Conservation (phyloP, 1,140 invertebrate species). For the Pseudobourletiella spinata region DNA sequence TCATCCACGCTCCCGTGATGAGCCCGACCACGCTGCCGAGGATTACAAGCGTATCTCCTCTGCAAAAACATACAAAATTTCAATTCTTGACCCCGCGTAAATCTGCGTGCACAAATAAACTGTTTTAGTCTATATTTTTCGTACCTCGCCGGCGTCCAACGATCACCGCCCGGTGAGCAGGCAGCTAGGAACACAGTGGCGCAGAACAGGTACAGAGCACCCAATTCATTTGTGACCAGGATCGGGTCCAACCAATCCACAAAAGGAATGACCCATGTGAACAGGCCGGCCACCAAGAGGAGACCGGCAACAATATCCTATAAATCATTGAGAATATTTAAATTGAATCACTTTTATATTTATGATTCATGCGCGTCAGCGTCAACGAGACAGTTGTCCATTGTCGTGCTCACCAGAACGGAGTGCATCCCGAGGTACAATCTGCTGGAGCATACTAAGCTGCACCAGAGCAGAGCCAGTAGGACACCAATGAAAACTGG, state of each 20-base stretch:
- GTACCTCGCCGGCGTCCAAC: constrained; percentile 74
- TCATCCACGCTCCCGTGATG: constrained; percentile 69
- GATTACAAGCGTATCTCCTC: constrained; percentile 77
- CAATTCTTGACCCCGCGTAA: no score
- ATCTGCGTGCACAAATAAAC: no score
- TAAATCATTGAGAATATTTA: no score
- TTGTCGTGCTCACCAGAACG: constrained; percentile 62
- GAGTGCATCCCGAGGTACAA: constrained; percentile 89
- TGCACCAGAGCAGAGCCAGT: constrained; percentile 53
- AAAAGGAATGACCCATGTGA: constrained; percentile 61
- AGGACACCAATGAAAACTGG: constrained; percentile 42
- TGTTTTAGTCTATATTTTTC: no score
- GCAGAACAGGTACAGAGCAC: constrained; percentile 54
- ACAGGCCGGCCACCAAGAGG: constrained; percentile 53
- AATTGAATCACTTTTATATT: no score
- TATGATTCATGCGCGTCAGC: no score
- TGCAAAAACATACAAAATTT: constrained; percentile 42
- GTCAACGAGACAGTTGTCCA: no score
- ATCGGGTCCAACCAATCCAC: constrained; percentile 63
- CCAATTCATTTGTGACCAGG: constrained; percentile 56
- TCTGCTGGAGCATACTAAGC: constrained; percentile 69
- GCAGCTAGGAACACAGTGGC: constrained; percentile 56
- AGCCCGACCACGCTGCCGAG: constrained; percentile 70
- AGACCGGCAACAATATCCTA: constrained; percentile 72
- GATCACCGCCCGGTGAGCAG: constrained; percentile 62